phyloP scores from a whole-genome alignment of 2,797 vertebrate species.

The Knipowitschia caucasica region DNA sequence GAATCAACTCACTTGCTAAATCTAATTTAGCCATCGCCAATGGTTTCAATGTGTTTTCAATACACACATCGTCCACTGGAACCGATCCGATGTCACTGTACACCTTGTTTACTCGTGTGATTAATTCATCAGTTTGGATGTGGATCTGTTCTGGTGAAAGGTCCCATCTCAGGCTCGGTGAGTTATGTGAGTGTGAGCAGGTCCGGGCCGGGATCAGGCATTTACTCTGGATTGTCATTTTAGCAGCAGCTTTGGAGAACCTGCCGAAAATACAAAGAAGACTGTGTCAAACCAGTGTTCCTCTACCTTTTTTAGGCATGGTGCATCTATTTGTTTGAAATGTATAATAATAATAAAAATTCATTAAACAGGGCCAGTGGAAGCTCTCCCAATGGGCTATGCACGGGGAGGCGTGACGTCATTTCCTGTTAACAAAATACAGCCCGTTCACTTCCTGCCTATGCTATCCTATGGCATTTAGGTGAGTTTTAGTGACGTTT shows the following conservation, averaged over 20 bases:
- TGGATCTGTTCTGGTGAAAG: slow-evolving; percentile 85
- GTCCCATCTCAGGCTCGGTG: slow-evolving; percentile 84
- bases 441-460: too few species aligned
- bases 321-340: too few species aligned
- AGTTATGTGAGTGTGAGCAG: slow-evolving; percentile 56
- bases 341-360: too few species aligned
- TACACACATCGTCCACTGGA: slow-evolving; percentile 74
- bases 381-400: too few species aligned
- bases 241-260: slow-evolving; percentile 52
- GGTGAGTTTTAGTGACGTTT: too few species aligned
- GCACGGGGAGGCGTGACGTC: too few species aligned
- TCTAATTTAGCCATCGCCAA: slow-evolving; percentile 85
- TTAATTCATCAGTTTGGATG: slow-evolving; percentile 78
- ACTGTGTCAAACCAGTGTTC: too few species aligned
- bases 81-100: slow-evolving; percentile 82
- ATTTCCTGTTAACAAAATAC: too few species aligned
- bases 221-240: slow-evolving; percentile 81
- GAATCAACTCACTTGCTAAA: slow-evolving; percentile 78
- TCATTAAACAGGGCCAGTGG: too few species aligned
- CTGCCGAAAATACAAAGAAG: slow-evolving; percentile 23
- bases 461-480: too few species aligned
- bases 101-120: slow-evolving; percentile 79
- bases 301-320: too few species aligned
- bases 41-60: slow-evolving; percentile 83
- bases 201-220: slow-evolving; percentile 48